A percentile compares a stretch with the other conserved stretches of the same genome.
Conservation (phyloP, 2,113 vertebrate species). For the Hepsetus odoe region DNA sequence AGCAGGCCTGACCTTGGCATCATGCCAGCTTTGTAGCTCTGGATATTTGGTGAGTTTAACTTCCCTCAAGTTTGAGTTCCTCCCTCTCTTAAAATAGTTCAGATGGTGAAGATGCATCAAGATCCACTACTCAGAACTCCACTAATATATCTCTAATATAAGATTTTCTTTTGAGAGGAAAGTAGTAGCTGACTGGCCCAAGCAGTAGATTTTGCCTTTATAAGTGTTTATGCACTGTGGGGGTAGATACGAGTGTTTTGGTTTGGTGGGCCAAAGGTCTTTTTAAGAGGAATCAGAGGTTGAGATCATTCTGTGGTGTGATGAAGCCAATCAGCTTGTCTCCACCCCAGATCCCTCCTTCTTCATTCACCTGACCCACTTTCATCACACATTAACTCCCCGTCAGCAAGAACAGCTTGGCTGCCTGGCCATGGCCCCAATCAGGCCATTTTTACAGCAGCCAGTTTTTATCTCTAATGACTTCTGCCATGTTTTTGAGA, state of each 20-base stretch:
- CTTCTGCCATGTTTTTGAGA: no score
- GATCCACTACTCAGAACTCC: neutral
- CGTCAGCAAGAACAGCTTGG: neutral
- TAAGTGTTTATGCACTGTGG: neutral
- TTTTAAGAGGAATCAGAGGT: constrained; percentile 4
- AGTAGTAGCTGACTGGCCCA: neutral
- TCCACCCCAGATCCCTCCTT: neutral
- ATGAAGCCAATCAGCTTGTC: constrained; percentile 13
- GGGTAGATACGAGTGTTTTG: neutral
- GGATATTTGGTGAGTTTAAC: constrained; percentile 24
- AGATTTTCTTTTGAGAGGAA: no score
- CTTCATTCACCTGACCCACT: constrained; percentile 16
- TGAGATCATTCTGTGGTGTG: neutral
- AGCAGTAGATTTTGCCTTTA: neutral
- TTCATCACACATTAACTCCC: constrained; percentile 23
- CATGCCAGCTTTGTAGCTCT: constrained; percentile 8
- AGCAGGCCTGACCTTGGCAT: constrained; percentile 38
- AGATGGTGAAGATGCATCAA: constrained; percentile 20
- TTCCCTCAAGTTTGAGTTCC: constrained; percentile 16
- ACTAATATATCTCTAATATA: no score
- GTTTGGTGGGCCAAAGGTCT: neutral
- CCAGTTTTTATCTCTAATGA: neutral
- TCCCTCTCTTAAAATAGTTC: constrained; percentile 26
- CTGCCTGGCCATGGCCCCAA: neutral
- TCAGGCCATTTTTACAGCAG: neutral